Base-by-base conservation (phyloP, 2,113 vertebrate species). In the Columba livia region DNA sequence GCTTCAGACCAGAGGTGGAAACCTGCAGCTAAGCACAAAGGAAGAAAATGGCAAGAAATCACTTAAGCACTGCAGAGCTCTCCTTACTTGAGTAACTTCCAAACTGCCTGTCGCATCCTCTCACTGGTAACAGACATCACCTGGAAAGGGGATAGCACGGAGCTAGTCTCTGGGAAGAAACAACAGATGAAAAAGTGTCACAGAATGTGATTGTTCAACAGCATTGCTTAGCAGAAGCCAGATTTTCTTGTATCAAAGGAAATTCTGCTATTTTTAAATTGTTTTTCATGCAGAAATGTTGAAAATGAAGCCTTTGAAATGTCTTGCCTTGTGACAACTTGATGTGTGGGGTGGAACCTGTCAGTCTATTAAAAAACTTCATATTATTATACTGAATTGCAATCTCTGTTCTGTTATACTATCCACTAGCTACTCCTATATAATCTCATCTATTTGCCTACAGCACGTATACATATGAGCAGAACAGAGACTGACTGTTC, bases 1-100 rank as follows among this genome's bases (percentile, higher is more conserved):
- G 89, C 86, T 94, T 84, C 77, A 91, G 80, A 87, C 65, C 89
- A 75, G 90, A 92, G 93, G 86, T 85, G 70, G 86, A 93, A 93
- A 93, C 93, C 83, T 79, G 91, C 80, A 91, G 95, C 48, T 83
- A 88, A 70, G 51, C 67, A 91, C 74, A 88, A 90, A 92, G 80
- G 85, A 60, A 72, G 77, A 73, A 83, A 83, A 95, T 83, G 65
- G 79, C 85, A 94, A 84, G 94, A 85, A 95, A 95, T 93, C 88
- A 61, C 64, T 94, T 77, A 17, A n/a, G 3, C 0, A 7, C 50
- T 88, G 83, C 32, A 61, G 54, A 88, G 60, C 85, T 86, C 57
- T 60, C 40, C 53, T 61, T 61, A 66, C 72, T 61, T 21, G 57
- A 93, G 11, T 32, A 91, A 94, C 72, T 85, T 93, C 67, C 83